Evolutionary conservation across 2,113 vertebrate species (phyloP), one percentile per base, ranked within the genome.

Genomic region (Rattus norvegicus): DNA sequence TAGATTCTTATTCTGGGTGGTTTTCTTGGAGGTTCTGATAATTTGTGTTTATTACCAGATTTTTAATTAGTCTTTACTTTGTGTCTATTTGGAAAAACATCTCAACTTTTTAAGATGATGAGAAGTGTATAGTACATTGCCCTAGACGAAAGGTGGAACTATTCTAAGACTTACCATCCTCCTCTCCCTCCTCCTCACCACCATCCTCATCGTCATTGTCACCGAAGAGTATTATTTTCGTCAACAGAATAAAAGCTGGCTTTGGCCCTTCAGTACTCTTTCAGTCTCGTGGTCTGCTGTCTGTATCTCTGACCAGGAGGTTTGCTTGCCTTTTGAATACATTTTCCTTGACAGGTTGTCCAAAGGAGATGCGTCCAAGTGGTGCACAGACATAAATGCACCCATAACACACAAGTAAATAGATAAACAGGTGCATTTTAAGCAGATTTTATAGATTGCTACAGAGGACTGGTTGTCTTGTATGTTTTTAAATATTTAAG

Each of bases 31-130:
- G n/a, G 89, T 81, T 54, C 52, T 49, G 16, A 70, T 81, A 8
- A 83, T 65, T 83, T 76, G 59, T 87, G 28, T 76, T 93, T 17
- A 13, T 81, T 65, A 84, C 43, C 43, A 63, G 56, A 54, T 43
- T 52, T n/a, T 77, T 81, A 67, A 52, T 85, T 72, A 67, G 65
- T 89, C 24, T 91, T 56, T 0, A 63, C 80, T 89, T 70, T 70
- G 47, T 94, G 30, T 63, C 9, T 91, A 5, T 93, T 85, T 73
- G 47, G 61, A 80, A 47, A 77, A 79, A 90, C 2, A 73, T 73
- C 30, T 85, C 52, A 81, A 88, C 39, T 76, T 80, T 86, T 73
- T 84, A 73, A 90, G 28, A 87, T 83, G 79, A 92, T 67, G 26
- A 84, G 47, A 83, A 95, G 59, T 80, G 92, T 76, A 26, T 70